Evolutionary conservation across 2,113 vertebrate genomes (phyloP).

Genomic region (Heterotis niloticus): DNA sequence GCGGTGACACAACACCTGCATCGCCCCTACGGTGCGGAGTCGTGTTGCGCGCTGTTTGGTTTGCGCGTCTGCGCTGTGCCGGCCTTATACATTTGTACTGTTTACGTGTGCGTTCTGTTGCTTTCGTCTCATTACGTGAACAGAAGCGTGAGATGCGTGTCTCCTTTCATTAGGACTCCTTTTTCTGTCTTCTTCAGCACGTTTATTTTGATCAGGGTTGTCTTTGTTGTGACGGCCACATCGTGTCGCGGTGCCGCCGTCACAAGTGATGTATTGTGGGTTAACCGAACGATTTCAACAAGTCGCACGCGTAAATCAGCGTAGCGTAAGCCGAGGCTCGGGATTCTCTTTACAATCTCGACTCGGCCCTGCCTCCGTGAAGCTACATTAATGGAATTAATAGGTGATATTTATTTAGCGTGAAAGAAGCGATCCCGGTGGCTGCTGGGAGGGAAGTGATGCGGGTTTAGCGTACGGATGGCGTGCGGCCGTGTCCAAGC

Average conservation of each 20-base stretch:
- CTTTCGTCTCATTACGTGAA: background rate
- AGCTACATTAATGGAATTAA: background rate
- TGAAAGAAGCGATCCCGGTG: background rate
- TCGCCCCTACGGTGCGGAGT: too few relatives aligned
- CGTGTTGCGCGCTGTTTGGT: too few relatives aligned
- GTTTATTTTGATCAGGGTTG: background rate
- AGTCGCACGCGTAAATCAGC: conserved; percentile 15
- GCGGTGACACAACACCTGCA: too few relatives aligned
- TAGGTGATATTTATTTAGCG: background rate
- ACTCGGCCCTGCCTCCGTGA: conserved; percentile 12
- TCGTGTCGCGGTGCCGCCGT: conserved; percentile 10
- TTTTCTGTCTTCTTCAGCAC: background rate
- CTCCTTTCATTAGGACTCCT: too few relatives aligned
- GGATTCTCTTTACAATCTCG: background rate
- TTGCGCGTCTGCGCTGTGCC: too few relatives aligned
- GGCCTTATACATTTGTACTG: too few relatives aligned
- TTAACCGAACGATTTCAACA: conserved; percentile 14
- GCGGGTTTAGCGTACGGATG: background rate
- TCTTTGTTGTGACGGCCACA: background rate
- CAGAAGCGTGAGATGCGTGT: background rate
- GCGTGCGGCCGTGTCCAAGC: background rate
- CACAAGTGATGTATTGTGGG: conserved; percentile 10
- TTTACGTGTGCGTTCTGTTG: background rate
- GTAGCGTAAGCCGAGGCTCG: background rate
- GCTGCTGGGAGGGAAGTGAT: background rate